phyloP scores from a whole-genome alignment of 2,797 vertebrate species.

The Nannoperca australis region DNA sequence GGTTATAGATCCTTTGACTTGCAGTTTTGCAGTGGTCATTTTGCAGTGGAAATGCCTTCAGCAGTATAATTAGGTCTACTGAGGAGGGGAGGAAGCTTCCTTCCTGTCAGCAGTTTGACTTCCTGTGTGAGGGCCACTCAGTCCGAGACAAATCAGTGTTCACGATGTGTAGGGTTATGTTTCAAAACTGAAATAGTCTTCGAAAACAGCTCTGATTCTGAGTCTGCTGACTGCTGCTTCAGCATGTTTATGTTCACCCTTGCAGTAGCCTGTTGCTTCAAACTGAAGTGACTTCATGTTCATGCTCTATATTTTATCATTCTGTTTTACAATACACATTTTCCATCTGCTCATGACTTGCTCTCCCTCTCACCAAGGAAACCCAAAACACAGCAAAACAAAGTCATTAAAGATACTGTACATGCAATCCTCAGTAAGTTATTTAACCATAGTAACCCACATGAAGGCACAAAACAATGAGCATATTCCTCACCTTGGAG shows the following conservation, averaged over 20 bases:
- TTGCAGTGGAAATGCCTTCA: slow-evolving; percentile 67
- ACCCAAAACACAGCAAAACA: background rate
- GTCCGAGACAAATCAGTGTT: slow-evolving; percentile 9
- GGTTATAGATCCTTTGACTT: slow-evolving; percentile 4
- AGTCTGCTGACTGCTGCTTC: background rate
- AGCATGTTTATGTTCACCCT: background rate
- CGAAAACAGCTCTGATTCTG: background rate
- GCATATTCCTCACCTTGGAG: background rate
- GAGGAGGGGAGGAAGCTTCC: slow-evolving; percentile 77
- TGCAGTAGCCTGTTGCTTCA: background rate
- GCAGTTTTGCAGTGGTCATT: slow-evolving; percentile 35
- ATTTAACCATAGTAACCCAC: background rate
- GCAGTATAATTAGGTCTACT: slow-evolving; percentile 58
- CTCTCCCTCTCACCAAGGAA: background rate
- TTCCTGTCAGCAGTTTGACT: slow-evolving; percentile 80
- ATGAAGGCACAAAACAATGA: background rate
- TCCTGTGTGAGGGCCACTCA: slow-evolving; percentile 67
- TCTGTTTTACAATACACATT: background rate
- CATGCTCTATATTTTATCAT: background rate
- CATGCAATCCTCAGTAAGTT: background rate
- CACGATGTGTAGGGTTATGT: too few species aligned
- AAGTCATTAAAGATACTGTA: background rate
- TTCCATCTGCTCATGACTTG: background rate
- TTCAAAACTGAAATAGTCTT: too few species aligned
- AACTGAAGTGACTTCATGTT: background rate